phyloP scores from a whole-genome alignment of 2,888 invertebrate species.

The Lamproptera curius region DNA sequence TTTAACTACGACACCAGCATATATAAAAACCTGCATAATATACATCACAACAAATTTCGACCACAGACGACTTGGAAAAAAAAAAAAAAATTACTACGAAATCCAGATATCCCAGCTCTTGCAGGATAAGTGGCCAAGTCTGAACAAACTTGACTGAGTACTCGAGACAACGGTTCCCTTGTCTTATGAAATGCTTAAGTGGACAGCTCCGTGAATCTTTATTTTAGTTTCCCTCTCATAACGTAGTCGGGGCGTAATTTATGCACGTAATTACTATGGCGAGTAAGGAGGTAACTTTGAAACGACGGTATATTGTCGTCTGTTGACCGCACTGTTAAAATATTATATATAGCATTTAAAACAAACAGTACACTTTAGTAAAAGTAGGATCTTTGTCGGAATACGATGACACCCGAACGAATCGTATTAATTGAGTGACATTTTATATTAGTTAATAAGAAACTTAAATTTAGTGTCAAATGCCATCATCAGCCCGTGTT shows the following conservation, averaged over 20 bases:
- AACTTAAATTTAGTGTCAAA: too few species aligned
- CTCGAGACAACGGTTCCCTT: slow-evolving; percentile 39
- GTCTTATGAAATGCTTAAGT: slow-evolving; percentile 39
- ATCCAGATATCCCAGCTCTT: slow-evolving; percentile 11
- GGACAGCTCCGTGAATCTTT: slow-evolving; percentile 30
- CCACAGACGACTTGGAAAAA: background rate
- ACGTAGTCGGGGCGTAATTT: slow-evolving; percentile 9
- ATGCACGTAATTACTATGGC: slow-evolving; percentile 18
- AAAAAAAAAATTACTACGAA: slow-evolving; percentile 6
- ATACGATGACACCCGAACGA: too few species aligned
- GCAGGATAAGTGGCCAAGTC: slow-evolving; percentile 29
- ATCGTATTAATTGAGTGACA: too few species aligned
- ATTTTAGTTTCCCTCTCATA: slow-evolving; percentile 25
- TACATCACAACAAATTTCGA: background rate
- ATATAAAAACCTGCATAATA: too few species aligned
- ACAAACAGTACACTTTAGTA: too few species aligned
- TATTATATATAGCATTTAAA: too few species aligned
- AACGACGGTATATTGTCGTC: background rate
- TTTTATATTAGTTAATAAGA: too few species aligned
- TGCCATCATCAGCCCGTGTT: too few species aligned
- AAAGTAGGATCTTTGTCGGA: too few species aligned
- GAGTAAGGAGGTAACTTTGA: slow-evolving; percentile 5
- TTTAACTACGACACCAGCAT: too few species aligned
- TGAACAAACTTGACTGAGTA: slow-evolving; percentile 36
- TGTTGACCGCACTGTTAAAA: background rate